phyloP scores from a whole-genome alignment of 1,140 invertebrate genomes.

The Plutomurus gul region DNA sequence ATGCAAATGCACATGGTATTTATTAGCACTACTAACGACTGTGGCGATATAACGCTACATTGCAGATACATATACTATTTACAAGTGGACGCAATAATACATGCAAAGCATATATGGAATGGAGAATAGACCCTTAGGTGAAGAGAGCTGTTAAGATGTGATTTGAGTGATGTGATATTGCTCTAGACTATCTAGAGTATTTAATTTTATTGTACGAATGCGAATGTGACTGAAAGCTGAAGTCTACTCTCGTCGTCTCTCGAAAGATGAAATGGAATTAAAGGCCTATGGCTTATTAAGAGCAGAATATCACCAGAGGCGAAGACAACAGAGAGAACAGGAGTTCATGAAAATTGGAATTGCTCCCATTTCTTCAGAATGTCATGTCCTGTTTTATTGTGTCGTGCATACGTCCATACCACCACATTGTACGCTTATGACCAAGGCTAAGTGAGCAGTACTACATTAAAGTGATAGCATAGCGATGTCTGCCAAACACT shows the following conservation, averaged over 20 bases:
- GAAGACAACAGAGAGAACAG: not conserved
- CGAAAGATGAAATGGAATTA: conserved; percentile 27
- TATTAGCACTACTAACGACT: too few species aligned
- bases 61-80: not conserved
- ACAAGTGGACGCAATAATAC: not conserved
- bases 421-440: too few species aligned
- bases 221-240: not conserved
- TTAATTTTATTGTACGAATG: not conserved
- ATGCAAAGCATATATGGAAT: not conserved
- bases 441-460: too few species aligned
- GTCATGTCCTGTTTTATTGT: conserved; percentile 17
- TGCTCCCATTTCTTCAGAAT: conserved; percentile 16
- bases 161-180: not conserved
- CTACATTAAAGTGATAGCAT: too few species aligned
- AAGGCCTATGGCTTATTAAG: not conserved
- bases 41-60: not conserved
- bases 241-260: too few species aligned
- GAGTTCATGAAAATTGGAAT: conserved; percentile 6
- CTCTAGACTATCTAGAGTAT: not conserved
- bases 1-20: too few species aligned
- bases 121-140: not conserved
- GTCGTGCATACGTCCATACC: too few species aligned
- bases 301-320: not conserved
- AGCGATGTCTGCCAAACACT: too few species aligned
- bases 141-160: not conserved